A percentile compares a stretch with the other conserved stretches of the same genome.
Evolutionary conservation across 2,888 invertebrate genomes (phyloP).

Genomic region (Belgica antarctica): DNA sequence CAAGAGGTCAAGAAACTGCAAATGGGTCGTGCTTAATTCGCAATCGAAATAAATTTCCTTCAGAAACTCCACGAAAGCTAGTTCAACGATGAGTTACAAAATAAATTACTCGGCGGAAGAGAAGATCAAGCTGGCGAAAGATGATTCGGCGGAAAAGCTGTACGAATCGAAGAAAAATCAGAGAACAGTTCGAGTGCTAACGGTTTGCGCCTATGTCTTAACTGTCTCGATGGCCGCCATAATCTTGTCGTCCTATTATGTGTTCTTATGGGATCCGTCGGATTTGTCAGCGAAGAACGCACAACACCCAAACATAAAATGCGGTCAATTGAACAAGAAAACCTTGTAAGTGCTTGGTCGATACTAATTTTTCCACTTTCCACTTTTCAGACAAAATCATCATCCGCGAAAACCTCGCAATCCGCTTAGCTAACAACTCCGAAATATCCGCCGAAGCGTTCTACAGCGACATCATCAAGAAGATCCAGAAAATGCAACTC

Average conservation of each 20-base stretch:
- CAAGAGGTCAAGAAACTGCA: not conserved
- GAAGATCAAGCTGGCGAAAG: conserved; percentile 55
- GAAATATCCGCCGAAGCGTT: conserved; percentile 55
- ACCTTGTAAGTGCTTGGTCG: not conserved
- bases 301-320: conserved; percentile 45
- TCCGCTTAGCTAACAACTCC: conserved; percentile 52
- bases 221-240: conserved; percentile 92
- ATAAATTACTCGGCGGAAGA: conserved; percentile 53
- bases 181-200: conserved; percentile 78
- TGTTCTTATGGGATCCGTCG: conserved; percentile 78
- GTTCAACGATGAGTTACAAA: conserved; percentile 53
- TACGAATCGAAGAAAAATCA: conserved; percentile 78
- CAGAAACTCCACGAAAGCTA: not conserved
- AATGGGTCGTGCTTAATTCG: not conserved
- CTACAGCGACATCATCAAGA: conserved; percentile 46
- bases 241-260: conserved; percentile 89
- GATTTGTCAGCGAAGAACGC: conserved; percentile 63
- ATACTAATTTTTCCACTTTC: not conserved
- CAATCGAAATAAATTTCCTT: not conserved
- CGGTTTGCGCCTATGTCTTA: conserved; percentile 90
- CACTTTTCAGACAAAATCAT: conserved; percentile 53
- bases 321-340: conserved; percentile 20
- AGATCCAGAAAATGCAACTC: conserved; percentile 20
- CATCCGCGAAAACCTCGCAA: conserved; percentile 55
- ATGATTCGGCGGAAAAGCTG: conserved; percentile 51